A percentile compares a stretch with the other conserved stretches of the same genome.
These are phyloP conservation scores for Melanostigma gelatinosum DNA, from an alignment of 2,113 vertebrate species.

Conservation along the genomic window DNA sequence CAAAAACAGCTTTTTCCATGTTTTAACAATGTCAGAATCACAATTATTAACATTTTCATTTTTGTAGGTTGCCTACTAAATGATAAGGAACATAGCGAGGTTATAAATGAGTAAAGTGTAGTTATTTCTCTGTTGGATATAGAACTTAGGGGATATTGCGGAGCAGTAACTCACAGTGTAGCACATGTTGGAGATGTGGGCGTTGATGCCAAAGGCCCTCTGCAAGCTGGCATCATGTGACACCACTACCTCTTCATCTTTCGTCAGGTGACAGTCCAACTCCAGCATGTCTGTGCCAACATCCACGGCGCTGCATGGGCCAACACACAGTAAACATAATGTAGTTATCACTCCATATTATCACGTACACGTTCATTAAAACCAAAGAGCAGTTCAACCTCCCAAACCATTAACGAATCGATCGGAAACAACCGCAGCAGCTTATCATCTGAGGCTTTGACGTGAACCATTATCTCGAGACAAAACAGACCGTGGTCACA, in stretches of 20 bases:
- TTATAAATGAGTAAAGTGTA: neutral
- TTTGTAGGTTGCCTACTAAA: neutral
- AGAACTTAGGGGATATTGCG: neutral
- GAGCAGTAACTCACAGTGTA: conserved; percentile 88
- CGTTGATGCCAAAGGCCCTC: conserved; percentile 89
- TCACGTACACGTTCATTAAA: neutral
- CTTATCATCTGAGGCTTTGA: neutral
- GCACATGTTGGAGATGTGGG: conserved; percentile 86
- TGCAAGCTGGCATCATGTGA: conserved; percentile 92
- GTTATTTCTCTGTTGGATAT: neutral
- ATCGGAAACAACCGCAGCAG: neutral
- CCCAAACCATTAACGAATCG: neutral
- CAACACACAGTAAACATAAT: conserved; percentile 5
- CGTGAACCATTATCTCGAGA: neutral
- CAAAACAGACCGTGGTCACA: neutral
- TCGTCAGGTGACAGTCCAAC: conserved; percentile 96
- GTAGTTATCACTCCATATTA: neutral
- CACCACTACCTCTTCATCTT: conserved; percentile 95
- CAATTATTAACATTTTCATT: neutral
- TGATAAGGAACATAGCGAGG: neutral
- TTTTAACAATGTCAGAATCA: neutral
- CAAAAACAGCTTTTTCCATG: neutral
- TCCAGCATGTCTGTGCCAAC: conserved; percentile 98
- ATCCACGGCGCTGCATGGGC: conserved; percentile 87
- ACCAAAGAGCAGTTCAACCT: neutral